A percentile compares a stretch with the other conserved stretches of the same genome.
These are phyloP conservation scores for Gambusia holbrooki DNA, from an alignment of 2,113 vertebrate genomes.

Conservation along the genomic window DNA sequence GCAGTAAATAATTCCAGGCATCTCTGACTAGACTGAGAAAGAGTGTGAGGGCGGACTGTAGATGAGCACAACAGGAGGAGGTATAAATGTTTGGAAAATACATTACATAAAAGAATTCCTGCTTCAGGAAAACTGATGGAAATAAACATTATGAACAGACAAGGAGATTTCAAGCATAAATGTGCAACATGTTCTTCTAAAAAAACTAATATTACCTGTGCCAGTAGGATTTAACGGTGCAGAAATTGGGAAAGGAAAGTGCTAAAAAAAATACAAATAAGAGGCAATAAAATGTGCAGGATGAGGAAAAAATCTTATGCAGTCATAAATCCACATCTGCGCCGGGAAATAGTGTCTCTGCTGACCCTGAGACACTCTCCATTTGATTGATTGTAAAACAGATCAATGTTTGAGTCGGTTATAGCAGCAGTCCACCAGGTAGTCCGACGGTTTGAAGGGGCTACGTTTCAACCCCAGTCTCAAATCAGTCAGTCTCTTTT, in stretches of 20 bases:
- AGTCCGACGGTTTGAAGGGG: neutral
- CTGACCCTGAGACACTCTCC: conserved; percentile 49
- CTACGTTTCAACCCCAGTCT: conserved; percentile 3
- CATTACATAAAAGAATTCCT: conserved; percentile 11
- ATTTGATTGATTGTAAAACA: conserved; percentile 52
- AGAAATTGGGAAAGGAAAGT: neutral
- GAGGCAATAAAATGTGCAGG: conserved; percentile 25
- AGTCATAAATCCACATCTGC: conserved; percentile 55
- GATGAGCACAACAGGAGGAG: conserved; percentile 48
- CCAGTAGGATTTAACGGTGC: neutral
- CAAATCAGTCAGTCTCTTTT: neutral
- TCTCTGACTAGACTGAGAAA: conserved; percentile 53
- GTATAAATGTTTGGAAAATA: conserved; percentile 47
- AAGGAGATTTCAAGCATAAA: conserved; percentile 14
- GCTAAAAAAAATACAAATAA: conserved; percentile 22
- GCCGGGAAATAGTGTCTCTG: conserved; percentile 45
- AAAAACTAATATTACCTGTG: neutral
- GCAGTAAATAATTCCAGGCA: conserved; percentile 71
- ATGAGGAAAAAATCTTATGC: conserved; percentile 13
- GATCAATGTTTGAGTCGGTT: conserved; percentile 55
- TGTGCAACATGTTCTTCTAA: conserved; percentile 4
- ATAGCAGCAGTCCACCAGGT: conserved; percentile 25
- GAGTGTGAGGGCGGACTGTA: conserved; percentile 46
- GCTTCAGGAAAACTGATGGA: neutral
- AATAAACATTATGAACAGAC: conserved; percentile 6